phyloP scores from a whole-genome alignment of 2,888 invertebrate species.

The Oscheius sp. region DNA sequence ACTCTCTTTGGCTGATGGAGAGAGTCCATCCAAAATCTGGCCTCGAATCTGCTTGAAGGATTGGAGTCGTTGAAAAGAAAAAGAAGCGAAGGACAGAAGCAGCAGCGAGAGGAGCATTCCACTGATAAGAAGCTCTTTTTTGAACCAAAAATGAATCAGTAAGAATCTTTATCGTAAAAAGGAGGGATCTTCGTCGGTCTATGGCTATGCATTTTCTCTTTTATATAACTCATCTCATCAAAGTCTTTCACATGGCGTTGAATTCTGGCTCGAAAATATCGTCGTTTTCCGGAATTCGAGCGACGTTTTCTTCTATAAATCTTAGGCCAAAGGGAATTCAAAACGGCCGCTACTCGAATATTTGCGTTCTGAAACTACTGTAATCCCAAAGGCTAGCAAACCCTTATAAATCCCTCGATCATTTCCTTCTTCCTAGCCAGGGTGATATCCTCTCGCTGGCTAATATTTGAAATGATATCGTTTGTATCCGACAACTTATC shows the following conservation, averaged over 20 bases:
- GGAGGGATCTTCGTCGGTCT: not conserved
- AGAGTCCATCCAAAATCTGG: not conserved
- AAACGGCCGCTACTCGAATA: not conserved
- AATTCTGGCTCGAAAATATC: too few relatives aligned
- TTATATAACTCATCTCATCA: not conserved
- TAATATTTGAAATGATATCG: not conserved
- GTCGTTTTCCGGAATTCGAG: not conserved
- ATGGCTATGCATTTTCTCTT: not conserved
- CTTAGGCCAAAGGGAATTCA: not conserved
- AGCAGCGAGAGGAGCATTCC: not conserved
- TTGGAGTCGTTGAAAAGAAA: not conserved
- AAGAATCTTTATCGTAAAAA: conserved; percentile 1
- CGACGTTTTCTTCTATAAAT: not conserved
- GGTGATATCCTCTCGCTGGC: not conserved
- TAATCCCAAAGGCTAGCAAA: not conserved
- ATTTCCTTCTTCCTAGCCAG: not conserved
- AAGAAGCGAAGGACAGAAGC: not conserved
- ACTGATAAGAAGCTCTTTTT: not conserved
- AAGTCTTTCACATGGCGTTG: conserved; percentile 5
- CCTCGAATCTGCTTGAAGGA: not conserved
- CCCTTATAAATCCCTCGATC: conserved; percentile 3
- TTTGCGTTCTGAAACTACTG: not conserved
- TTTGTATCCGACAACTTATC: not conserved
- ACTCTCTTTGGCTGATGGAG: too few relatives aligned
- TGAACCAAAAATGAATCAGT: not conserved